These are phyloP conservation scores for Brachionus plicatilis DNA, from an alignment of 1,140 invertebrate species.

Conservation along the genomic window DNA sequence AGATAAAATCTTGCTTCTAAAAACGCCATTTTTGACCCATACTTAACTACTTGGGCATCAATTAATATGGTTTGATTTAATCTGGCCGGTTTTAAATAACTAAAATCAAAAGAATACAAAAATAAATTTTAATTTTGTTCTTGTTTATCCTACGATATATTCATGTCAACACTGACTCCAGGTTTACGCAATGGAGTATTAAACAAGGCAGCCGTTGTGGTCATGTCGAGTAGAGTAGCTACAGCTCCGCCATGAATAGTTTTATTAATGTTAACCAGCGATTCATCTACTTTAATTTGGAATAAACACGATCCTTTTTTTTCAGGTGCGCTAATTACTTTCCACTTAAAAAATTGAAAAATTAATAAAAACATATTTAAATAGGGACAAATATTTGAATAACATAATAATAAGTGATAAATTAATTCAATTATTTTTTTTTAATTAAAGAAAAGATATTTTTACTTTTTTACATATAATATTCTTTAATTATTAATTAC, in stretches of 20 bases:
- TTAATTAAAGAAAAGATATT: no score
- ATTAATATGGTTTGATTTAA: conserved; percentile 9
- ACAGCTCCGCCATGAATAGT: conserved; percentile 28
- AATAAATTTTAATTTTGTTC: neutral
- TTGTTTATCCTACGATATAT: neutral
- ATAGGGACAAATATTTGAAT: no score
- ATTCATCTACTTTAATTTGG: conserved; percentile 21
- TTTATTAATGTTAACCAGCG: neutral
- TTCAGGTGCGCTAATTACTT: neutral
- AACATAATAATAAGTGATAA: no score
- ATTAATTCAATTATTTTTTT: no score
- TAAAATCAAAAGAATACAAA: neutral
- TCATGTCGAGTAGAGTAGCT: neutral
- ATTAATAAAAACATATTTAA: neutral
- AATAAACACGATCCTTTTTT: conserved; percentile 22
- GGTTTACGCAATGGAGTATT: neutral
- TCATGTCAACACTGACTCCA: conserved; percentile 28
- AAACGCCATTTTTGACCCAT: conserved; percentile 12
- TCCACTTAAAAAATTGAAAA: neutral
- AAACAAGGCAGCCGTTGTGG: neutral
- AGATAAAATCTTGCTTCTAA: conserved; percentile 19
- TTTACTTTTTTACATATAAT: no score
- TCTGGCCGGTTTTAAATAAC: conserved; percentile 22
- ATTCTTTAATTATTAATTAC: no score
- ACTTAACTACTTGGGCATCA: conserved; percentile 4